Evolutionary conservation across 2,113 vertebrate species (phyloP).

Genomic region (Entelurus aequoreus): DNA sequence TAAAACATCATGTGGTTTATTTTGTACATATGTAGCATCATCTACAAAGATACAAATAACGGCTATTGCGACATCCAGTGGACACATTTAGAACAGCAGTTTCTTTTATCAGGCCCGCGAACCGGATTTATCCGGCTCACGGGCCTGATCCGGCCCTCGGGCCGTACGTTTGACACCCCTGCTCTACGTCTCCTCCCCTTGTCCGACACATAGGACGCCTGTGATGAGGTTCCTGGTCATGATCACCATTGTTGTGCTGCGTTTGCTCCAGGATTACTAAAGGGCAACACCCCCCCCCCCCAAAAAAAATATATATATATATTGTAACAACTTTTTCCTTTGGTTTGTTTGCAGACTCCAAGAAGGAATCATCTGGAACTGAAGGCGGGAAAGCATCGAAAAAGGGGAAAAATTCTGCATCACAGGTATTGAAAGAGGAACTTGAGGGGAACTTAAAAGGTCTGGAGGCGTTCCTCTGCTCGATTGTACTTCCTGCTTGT

Average conservation of each 20-base stretch:
- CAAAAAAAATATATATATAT: neutral
- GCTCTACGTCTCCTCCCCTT: conserved; percentile 70
- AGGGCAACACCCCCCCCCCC: neutral
- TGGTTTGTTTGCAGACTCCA: conserved; percentile 79
- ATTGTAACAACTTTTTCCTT: conserved; percentile 3
- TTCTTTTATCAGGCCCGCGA: no score
- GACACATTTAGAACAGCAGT: no score
- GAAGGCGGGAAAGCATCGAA: conserved; percentile 95
- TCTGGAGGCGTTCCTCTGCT: conserved; percentile 68
- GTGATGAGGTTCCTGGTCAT: conserved; percentile 63
- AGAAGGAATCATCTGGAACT: conserved; percentile 93
- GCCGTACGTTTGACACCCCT: no score
- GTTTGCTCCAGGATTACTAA: conserved; percentile 31
- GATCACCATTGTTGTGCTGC: conserved; percentile 63
- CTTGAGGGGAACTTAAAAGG: no score
- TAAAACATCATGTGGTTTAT: no score
- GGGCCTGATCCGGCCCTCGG: no score
- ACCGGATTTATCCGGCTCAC: no score
- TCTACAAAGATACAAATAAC: no score
- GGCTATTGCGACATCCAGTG: no score
- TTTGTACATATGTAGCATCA: no score
- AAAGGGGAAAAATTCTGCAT: conserved; percentile 93
- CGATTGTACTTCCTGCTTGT: conserved; percentile 67
- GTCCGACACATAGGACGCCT: conserved; percentile 66
- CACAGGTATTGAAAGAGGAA: conserved; percentile 76